Evolutionary conservation across 1,140 invertebrate genomes (phyloP).

Genomic region (Carcinoscorpius rotundicauda): DNA sequence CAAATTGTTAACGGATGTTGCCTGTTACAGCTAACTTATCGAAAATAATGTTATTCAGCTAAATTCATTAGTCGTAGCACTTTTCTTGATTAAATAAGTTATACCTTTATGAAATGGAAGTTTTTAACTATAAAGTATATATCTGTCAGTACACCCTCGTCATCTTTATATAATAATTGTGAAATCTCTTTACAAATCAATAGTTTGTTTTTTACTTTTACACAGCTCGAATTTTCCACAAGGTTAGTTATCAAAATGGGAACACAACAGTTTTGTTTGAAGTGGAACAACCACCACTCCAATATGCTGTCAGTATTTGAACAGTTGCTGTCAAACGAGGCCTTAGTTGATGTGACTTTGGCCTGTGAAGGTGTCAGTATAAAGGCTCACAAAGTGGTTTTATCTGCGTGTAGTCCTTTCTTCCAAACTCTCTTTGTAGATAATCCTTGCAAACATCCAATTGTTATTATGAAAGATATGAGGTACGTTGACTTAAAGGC

Average conservation of each 20-base stretch:
- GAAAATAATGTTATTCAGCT: no score
- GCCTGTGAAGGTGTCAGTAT: conserved; percentile 58
- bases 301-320: conserved; percentile 86
- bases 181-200: no score
- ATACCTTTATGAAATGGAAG: no score
- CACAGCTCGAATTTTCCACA: no score
- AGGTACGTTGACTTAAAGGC: conserved; percentile 69
- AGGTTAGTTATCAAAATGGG: conserved; percentile 1
- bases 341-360: conserved; percentile 59
- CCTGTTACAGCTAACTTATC: no score
- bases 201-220: no score
- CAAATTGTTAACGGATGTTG: no score
- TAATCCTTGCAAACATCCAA: conserved; percentile 64
- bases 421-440: conserved; percentile 68
- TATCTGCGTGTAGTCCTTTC: conserved; percentile 77
- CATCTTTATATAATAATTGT: no score
- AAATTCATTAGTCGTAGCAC: no score
- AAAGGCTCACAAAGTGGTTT: conserved; percentile 74
- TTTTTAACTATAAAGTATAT: no score
- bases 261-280: conserved; percentile 74
- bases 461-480: conserved; percentile 71
- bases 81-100: no score
- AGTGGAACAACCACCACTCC: conserved; percentile 89
- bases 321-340: conserved; percentile 74
- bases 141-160: no score